Conservation (phyloP, 35 echinoderm and acorn worm genomes). For the Stichopus chloronotus region DNA sequence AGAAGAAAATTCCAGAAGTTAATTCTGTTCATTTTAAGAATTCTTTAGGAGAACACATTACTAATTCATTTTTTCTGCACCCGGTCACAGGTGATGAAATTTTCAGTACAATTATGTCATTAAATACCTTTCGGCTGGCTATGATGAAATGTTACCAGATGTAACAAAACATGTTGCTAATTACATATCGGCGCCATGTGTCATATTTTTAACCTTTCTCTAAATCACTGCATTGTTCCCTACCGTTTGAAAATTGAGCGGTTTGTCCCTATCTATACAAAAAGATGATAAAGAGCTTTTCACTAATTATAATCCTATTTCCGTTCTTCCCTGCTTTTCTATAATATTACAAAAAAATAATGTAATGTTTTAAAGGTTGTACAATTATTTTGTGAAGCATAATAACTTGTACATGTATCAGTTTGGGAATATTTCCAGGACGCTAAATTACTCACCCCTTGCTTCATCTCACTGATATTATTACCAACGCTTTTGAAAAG, state of each 20-base stretch:
- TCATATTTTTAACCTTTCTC: background rate
- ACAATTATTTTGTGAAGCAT: no score
- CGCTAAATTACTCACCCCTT: no score
- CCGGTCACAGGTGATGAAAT: no score
- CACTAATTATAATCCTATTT: no score
- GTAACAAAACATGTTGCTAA: background rate
- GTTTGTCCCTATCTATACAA: background rate
- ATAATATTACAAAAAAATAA: no score
- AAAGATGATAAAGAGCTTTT: background rate
- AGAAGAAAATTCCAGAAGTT: background rate
- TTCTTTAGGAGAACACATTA: background rate
- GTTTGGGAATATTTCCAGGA: no score
- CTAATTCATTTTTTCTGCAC: background rate
- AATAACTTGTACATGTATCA: no score
- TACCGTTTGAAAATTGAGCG: background rate
- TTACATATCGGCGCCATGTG: background rate
- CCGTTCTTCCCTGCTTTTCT: no score
- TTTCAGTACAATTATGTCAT: no score
- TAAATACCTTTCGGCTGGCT: background rate
- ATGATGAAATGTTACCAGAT: background rate
- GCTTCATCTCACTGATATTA: no score
- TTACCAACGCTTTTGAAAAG: background rate
- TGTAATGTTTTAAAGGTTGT: no score
- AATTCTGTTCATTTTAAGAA: background rate
- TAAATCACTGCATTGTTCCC: background rate